phyloP scores from a whole-genome alignment of 2,113 vertebrate species.

The Leptosomus discolor region DNA sequence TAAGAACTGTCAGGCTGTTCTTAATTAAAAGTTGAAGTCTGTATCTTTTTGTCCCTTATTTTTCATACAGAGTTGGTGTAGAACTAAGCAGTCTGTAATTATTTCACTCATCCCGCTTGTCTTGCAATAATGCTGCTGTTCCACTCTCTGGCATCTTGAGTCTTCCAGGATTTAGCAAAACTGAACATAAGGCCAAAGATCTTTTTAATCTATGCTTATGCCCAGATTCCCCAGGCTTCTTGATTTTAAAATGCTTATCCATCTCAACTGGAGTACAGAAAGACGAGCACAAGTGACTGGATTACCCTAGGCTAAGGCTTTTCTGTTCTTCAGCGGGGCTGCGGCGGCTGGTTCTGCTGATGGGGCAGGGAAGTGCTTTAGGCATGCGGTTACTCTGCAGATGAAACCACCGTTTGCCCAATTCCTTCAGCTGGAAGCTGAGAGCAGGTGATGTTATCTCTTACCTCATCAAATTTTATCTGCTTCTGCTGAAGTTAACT shows the following conservation, averaged over 20 bases:
- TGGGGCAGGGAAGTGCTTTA: background rate
- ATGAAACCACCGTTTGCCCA: slow-evolving; percentile 22
- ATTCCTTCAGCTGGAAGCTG: slow-evolving; percentile 4
- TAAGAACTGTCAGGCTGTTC: background rate
- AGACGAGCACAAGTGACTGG: background rate
- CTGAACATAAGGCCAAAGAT: background rate
- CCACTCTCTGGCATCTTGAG: background rate
- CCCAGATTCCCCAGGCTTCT: background rate
- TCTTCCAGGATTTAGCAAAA: background rate
- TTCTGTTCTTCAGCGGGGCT: background rate
- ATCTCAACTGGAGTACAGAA: background rate
- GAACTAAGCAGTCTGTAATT: slow-evolving; percentile 14
- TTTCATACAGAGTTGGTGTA: background rate
- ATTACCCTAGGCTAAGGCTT: slow-evolving; percentile 4
- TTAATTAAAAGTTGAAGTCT: slow-evolving; percentile 12
- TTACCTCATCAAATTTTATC: background rate
- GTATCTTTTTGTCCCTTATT: background rate
- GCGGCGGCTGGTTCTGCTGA: background rate
- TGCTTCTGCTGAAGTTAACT: background rate
- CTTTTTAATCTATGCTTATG: background rate
- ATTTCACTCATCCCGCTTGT: background rate
- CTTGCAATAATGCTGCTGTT: background rate
- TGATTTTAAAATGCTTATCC: background rate
- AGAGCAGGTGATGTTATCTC: background rate
- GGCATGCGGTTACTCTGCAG: background rate